phyloP scores from a whole-genome alignment of 2,888 invertebrate genomes.

The Nezara viridula region DNA sequence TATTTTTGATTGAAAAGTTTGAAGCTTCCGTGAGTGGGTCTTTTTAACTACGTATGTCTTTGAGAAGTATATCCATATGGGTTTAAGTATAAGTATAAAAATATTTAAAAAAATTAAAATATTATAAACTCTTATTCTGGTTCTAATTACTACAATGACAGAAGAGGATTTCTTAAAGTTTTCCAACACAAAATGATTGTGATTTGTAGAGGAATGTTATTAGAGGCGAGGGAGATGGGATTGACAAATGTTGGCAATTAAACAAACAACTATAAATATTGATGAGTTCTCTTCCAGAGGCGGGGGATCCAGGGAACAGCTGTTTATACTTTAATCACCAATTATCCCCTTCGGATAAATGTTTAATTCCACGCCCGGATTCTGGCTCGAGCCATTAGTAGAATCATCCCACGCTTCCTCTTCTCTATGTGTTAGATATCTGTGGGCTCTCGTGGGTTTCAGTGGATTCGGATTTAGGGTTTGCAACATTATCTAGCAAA shows the following conservation, averaged over 20 bases:
- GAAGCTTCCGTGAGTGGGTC: no score
- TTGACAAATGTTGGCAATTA: slow-evolving; percentile 14
- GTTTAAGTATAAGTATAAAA: no score
- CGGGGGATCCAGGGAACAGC: neutral
- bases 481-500: neutral
- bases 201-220: slow-evolving; percentile 13
- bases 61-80: no score
- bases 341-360: neutral
- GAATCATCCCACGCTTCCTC: neutral
- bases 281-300: neutral
- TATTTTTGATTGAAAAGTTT: no score
- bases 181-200: neutral
- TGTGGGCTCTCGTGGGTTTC: neutral
- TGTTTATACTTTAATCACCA: slow-evolving; percentile 42
- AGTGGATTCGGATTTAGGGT: neutral
- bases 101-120: no score
- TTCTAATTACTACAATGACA: neutral
- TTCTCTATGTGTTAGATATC: neutral
- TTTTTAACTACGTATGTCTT: no score
- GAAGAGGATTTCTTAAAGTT: neutral
- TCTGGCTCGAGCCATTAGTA: neutral
- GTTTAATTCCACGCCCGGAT: slow-evolving; percentile 1
- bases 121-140: no score
- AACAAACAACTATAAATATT: slow-evolving; percentile 41
- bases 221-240: neutral